Conservation (phyloP, 2,797 vertebrate species). For the Oreonectes daqikongensis region DNA sequence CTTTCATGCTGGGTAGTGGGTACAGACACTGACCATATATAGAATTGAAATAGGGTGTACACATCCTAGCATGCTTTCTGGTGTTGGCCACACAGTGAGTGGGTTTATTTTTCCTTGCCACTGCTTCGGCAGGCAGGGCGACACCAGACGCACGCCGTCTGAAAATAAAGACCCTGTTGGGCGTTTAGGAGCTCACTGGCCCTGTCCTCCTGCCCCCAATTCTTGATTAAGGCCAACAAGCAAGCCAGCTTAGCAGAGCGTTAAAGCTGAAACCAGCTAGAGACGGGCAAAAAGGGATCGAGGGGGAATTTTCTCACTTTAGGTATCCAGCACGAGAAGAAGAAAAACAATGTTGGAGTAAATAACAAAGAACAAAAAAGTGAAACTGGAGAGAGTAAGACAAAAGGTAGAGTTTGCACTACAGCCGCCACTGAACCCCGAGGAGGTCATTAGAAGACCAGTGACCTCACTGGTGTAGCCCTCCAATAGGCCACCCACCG, state of each 20-base stretch:
- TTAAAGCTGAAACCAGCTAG: constrained; percentile 49
- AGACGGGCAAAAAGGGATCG: constrained; percentile 2
- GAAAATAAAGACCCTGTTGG: constrained; percentile 73
- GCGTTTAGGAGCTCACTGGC: constrained; percentile 74
- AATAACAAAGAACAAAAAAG: constrained; percentile 18
- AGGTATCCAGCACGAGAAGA: constrained; percentile 44
- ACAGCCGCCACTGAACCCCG: constrained; percentile 38
- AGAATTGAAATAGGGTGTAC: constrained; percentile 14
- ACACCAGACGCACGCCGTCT: constrained; percentile 58
- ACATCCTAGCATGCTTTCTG: not conserved
- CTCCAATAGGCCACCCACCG: constrained; percentile 62
- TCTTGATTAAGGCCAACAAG: constrained; percentile 75
- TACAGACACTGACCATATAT: constrained; percentile 22
- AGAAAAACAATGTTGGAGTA: constrained; percentile 20
- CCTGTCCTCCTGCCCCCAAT: constrained; percentile 73
- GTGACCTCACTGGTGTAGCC: constrained; percentile 70
- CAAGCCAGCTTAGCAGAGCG: constrained; percentile 58
- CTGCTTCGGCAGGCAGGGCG: constrained; percentile 12
- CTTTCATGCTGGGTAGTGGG: not conserved
- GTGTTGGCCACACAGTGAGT: constrained; percentile 40
- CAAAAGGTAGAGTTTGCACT: not conserved
- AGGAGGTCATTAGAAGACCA: constrained; percentile 65
- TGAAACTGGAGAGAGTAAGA: not conserved
- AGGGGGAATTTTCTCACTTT: constrained; percentile 38
- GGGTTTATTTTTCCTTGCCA: constrained; percentile 67